Evolutionary conservation across 2,797 vertebrate genomes (phyloP).

Genomic region (Lepilemur septentrionalis): DNA sequence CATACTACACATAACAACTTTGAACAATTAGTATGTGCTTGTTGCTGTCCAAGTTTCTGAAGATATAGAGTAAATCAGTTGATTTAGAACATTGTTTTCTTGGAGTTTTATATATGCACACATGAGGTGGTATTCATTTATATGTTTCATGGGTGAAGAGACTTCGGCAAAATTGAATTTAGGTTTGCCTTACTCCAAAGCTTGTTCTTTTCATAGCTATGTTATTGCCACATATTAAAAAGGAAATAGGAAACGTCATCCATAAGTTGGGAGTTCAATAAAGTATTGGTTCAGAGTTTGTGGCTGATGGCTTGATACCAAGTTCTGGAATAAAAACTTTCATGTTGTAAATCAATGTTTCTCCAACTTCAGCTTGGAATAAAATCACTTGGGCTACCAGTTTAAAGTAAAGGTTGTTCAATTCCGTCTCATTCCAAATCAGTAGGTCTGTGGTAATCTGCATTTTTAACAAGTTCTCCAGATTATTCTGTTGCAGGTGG

Average conservation of each 20-base stretch:
- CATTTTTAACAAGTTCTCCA: not conserved
- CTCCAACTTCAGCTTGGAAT: not conserved
- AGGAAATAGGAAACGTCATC: not conserved
- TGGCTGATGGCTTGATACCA: not conserved
- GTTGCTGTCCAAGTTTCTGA: not conserved
- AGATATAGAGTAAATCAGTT: not conserved
- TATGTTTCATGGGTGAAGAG: not conserved
- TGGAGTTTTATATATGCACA: not conserved
- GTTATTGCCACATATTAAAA: not conserved
- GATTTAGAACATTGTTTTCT: not conserved
- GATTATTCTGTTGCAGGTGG: not conserved
- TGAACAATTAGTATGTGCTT: not conserved
- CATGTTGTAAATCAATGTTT: not conserved
- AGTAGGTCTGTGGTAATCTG: not conserved
- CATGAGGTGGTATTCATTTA: not conserved
- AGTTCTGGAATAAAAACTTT: not conserved
- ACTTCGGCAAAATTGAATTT: not conserved
- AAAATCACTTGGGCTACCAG: not conserved
- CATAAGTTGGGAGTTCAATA: not conserved
- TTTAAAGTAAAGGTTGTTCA: not conserved
- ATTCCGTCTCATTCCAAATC: not conserved
- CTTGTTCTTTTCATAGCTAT: not conserved
- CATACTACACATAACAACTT: not conserved
- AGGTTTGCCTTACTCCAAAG: not conserved
- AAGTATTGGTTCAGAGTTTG: not conserved